Base-by-base conservation (phyloP, 2,797 vertebrate genomes). In the Pseudochaenichthys georgianus region DNA sequence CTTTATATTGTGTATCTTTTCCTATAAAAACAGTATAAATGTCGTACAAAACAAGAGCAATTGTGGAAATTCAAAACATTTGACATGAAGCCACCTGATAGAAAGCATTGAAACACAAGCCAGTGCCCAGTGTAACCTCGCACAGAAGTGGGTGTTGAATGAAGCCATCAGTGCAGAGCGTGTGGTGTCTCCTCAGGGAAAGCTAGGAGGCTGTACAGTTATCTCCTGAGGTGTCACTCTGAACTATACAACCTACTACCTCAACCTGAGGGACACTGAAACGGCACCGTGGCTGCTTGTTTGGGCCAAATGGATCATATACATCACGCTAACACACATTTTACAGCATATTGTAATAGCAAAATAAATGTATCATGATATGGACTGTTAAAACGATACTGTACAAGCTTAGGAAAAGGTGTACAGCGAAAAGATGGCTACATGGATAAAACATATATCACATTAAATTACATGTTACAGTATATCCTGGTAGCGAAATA, bases 161-260 rank as follows among this genome's bases (percentile, higher is more conserved):
- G 41, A 65, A 34, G 53, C 55, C 63, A 31, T 66, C 63, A 62
- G 54, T 38, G 58, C 57, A 73, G 63, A 55, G 94, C 75, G 88
- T 77, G 95, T 92, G 90, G 95, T 94, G 96, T 95, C 94, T 93
- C 95, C 98, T 96, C 97, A 97, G 95, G 98, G 96, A 99, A 98
- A 99, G 97, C 97, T 98, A 99, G 97, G 97, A 99, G 98, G 98
- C 96, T 98, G 98, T 99, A 99, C 96, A 99, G 98, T 99, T 97
- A 98, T 98, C 97, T 97, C 96, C 97, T 95, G 94, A 96, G 96
- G 95, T 98, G 95, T 97, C 96, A 97, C 96, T 97, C 97, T 98
- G 94, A 98, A 98, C 97, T 98, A 99, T 98, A 99, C 98, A 99
- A 99, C 98, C 97, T 99, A 99, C 98, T 99, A 99, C 98, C 98